Base-by-base conservation (phyloP, 2,888 invertebrate species). In the Apomyelois bistriatella region DNA sequence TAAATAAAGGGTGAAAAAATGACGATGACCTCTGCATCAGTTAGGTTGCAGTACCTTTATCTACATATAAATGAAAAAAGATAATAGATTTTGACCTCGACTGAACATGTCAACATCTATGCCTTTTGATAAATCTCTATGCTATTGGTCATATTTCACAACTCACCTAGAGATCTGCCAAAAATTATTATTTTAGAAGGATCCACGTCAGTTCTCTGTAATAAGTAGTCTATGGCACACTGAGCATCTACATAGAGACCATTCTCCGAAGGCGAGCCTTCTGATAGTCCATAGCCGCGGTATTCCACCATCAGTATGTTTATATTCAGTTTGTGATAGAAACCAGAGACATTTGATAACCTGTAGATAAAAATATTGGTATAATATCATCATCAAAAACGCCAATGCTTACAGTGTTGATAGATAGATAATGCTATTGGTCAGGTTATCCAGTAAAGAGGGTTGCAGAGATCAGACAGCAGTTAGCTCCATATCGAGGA, bases 261-360 rank as follows among this genome's bases (percentile, higher is more conserved):
- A 64, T 92, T 92, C 82, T 99, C 98, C 1, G 95, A 95, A 0
- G 98, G 97, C 10, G 92, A 90, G 0, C 98, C 98, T 67, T 96
- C 95, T 5, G 98, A 98, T 17, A 96, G 90, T 0, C 99, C 98
- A 88, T 97, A 99, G 0, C 98, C 99, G 65, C 98, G 92, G 74
- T 98, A 99, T 75, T 99, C 99, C n/a, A 98, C 93, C 92, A 98
- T 93, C 46, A 98, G 84, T 61, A 98, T 92, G 78, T 99, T 98
- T 63, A 96, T 95, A 61, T 94, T 93, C 52, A 97, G 87, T 70
- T 94, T 93, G 66, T 95, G 93, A 79, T 95, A 97, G 55, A 98
- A 91, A 3, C 96, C 97, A 62, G 94, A 94, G n/a, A 95, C 95
- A 89, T 98, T 98, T 68, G 95, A 94, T 67, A 98, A 89, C 61